phyloP scores from a whole-genome alignment of 1,140 invertebrate genomes.

The Micrasema minimum region DNA sequence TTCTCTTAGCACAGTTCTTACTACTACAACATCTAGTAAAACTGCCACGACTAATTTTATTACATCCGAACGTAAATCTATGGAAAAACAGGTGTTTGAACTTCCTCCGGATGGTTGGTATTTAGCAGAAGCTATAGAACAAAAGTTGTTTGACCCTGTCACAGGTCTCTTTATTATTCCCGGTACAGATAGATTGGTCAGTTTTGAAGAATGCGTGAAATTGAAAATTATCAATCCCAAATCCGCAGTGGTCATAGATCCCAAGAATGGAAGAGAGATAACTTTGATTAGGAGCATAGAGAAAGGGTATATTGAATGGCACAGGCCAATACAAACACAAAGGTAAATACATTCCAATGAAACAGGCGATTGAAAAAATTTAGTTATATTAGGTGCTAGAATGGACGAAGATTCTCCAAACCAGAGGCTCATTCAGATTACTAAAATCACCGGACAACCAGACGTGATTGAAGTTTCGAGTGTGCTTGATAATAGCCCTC shows the following conservation, averaged over 20 bases:
- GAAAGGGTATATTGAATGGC: constrained; percentile 79
- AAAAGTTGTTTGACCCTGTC: constrained; percentile 81
- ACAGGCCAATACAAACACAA: constrained; percentile 77
- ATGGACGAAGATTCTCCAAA: constrained; percentile 64
- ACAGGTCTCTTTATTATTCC: constrained; percentile 89
- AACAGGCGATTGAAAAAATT: constrained; percentile 80
- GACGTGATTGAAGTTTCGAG: constrained; percentile 75
- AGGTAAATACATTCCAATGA: constrained; percentile 75
- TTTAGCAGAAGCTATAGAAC: constrained; percentile 79
- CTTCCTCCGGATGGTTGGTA: constrained; percentile 86
- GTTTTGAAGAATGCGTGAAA: constrained; percentile 88
- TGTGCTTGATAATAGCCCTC: constrained; percentile 58
- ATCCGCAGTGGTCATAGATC: constrained; percentile 83
- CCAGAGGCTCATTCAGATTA: constrained; percentile 72
- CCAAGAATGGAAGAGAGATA: constrained; percentile 75
- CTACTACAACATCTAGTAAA: constrained; percentile 57
- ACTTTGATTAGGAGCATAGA: constrained; percentile 80
- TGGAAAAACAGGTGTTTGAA: constrained; percentile 64
- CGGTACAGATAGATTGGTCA: constrained; percentile 84
- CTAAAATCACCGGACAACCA: constrained; percentile 71
- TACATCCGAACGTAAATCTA: constrained; percentile 59
- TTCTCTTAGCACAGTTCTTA: constrained; percentile 38
- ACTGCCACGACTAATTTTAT: constrained; percentile 62
- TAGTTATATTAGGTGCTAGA: constrained; percentile 71
- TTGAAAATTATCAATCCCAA: constrained; percentile 85